Evolutionary conservation across 2,113 vertebrate species (phyloP).

Genomic region (Nyctereutes procyonoides): DNA sequence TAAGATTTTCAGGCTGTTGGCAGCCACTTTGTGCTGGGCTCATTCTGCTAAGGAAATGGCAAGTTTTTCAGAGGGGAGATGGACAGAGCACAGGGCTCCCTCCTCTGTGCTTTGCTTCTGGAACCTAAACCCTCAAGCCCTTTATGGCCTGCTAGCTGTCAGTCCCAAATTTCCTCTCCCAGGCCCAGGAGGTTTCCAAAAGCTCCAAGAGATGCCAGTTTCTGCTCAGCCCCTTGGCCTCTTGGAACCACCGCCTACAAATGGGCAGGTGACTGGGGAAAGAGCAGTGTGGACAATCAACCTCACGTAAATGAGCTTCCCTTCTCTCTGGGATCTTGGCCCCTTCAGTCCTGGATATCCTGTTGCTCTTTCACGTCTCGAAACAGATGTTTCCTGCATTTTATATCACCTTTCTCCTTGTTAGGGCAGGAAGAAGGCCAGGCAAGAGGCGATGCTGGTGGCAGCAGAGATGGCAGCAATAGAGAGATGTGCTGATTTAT

Average conservation of each 20-base stretch:
- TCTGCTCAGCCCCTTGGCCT: background rate
- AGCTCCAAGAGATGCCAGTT: background rate
- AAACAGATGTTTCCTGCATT: no score
- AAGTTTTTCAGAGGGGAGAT: background rate
- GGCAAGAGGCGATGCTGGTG: background rate
- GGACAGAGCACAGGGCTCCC: no score
- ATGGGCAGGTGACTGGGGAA: fast-evolving
- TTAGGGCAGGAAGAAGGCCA: background rate
- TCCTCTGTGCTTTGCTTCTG: background rate
- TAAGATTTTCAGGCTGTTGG: background rate
- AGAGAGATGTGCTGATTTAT: background rate
- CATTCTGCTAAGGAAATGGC: background rate
- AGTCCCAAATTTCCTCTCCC: background rate
- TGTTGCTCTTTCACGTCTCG: background rate
- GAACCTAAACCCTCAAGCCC: background rate
- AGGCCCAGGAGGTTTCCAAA: fast-evolving
- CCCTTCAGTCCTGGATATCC: background rate
- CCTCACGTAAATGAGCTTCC: fast-evolving
- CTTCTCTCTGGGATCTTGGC: background rate
- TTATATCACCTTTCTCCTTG: background rate
- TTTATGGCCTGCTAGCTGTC: fast-evolving
- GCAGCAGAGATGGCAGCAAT: background rate
- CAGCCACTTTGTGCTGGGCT: background rate
- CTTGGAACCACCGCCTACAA: background rate
- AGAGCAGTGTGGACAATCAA: fast-evolving